A percentile compares a stretch with the other conserved stretches of the same genome.
phyloP scores from a whole-genome alignment of 2,113 vertebrate species.

The Columbina picui region DNA sequence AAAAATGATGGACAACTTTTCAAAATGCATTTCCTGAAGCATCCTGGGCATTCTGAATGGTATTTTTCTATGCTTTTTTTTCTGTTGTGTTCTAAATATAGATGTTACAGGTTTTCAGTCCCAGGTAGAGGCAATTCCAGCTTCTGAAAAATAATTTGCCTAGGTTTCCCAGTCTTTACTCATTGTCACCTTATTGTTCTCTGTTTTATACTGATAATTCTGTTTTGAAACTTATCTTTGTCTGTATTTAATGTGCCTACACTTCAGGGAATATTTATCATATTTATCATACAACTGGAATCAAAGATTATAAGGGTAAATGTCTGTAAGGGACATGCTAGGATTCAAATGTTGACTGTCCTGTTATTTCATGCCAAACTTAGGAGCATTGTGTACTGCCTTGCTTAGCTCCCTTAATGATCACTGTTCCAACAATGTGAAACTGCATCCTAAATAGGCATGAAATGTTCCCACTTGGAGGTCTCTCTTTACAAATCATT shows the following conservation, averaged over 20 bases:
- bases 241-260: background rate
- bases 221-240: background rate
- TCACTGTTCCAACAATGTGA: background rate
- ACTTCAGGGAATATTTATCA: background rate
- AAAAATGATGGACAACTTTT: fast-evolving
- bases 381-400: background rate
- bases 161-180: background rate
- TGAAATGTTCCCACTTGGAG: constrained; percentile 6
- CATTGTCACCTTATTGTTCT: background rate
- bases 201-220: background rate
- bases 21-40: background rate
- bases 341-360: background rate
- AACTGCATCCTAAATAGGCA: constrained; percentile 3
- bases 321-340: background rate
- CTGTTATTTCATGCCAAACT: constrained; percentile 1
- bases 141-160: background rate
- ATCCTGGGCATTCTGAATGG: background rate
- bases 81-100: background rate
- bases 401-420: background rate
- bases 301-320: constrained; percentile 33
- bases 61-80: background rate
- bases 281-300: constrained; percentile 19
- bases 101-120: background rate
- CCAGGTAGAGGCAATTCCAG: background rate
- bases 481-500: background rate